Evolutionary conservation across 2,888 invertebrate genomes (phyloP).

Genomic region (Ichneumon xanthorius): DNA sequence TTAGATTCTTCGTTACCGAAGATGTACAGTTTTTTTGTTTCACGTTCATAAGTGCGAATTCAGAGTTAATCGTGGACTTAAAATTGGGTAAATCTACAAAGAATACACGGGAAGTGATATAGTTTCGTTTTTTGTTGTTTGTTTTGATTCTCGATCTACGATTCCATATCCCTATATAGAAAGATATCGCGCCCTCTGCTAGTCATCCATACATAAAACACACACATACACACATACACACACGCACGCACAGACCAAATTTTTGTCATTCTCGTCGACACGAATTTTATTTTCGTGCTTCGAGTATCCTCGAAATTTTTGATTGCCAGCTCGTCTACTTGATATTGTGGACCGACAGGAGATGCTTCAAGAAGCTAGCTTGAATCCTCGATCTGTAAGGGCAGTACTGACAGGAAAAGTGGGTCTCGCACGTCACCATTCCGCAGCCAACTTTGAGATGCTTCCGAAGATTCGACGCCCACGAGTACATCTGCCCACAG

Average conservation of each 20-base stretch:
- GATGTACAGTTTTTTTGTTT: slow-evolving; percentile 29
- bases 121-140: slow-evolving; percentile 27
- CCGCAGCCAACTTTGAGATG: slow-evolving; percentile 84
- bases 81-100: slow-evolving; percentile 54
- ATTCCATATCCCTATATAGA: slow-evolving; percentile 49
- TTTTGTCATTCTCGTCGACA: slow-evolving; percentile 42
- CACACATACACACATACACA: background rate
- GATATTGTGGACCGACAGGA: slow-evolving; percentile 84
- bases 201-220: slow-evolving; percentile 60
- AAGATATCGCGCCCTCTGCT: slow-evolving; percentile 30
- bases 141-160: slow-evolving; percentile 52
- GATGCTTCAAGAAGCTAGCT: slow-evolving; percentile 83
- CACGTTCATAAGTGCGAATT: slow-evolving; percentile 19
- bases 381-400: slow-evolving; percentile 84
- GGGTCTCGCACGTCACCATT: slow-evolving; percentile 83
- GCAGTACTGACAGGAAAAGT: slow-evolving; percentile 85
- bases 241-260: slow-evolving; percentile 40
- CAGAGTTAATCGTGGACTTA: slow-evolving; percentile 39
- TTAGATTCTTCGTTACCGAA: slow-evolving; percentile 18
- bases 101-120: slow-evolving; percentile 51
- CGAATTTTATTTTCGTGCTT: slow-evolving; percentile 48
- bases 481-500: slow-evolving; percentile 84
- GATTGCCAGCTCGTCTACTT: slow-evolving; percentile 76
- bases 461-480: slow-evolving; percentile 84
- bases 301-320: slow-evolving; percentile 62